phyloP scores from a whole-genome alignment of 2,113 vertebrate genomes.

The Rostratula benghalensis region DNA sequence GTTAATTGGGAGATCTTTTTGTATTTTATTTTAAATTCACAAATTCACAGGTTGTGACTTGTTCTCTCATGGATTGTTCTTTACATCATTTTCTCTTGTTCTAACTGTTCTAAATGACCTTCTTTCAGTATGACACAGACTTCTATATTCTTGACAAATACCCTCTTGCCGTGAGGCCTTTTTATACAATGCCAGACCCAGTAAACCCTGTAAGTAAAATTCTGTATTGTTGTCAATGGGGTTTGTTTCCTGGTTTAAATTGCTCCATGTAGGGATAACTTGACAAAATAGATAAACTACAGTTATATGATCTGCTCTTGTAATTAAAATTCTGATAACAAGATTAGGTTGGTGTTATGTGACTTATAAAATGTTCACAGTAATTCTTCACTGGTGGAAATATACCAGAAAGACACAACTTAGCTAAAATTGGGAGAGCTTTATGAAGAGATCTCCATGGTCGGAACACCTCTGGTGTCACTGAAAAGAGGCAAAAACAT shows the following conservation, averaged over 20 bases:
- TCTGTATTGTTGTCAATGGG: not conserved
- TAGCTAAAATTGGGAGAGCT: not conserved
- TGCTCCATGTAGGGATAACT: not conserved
- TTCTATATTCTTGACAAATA: constrained; percentile 99
- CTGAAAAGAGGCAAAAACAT: not conserved
- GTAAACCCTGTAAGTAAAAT: constrained; percentile 84
- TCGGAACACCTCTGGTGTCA: not conserved
- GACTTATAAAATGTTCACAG: not conserved
- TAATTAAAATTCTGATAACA: not conserved
- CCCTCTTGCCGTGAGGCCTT: constrained; percentile 94
- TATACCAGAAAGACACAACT: not conserved
- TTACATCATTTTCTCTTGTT: not conserved
- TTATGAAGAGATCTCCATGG: not conserved
- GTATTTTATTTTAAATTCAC: not conserved
- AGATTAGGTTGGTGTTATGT: not conserved
- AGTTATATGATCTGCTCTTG: not conserved
- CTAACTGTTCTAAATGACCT: constrained; percentile 19
- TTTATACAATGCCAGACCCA: constrained; percentile 99
- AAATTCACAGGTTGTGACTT: not conserved
- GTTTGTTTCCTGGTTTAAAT: not conserved
- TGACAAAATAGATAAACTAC: not conserved
- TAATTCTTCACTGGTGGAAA: not conserved
- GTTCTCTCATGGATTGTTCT: not conserved
- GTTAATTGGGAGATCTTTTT: not conserved
- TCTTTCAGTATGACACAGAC: constrained; percentile 93